phyloP scores from a whole-genome alignment of 1,140 invertebrate genomes.

The Panagrolaimus sp. region DNA sequence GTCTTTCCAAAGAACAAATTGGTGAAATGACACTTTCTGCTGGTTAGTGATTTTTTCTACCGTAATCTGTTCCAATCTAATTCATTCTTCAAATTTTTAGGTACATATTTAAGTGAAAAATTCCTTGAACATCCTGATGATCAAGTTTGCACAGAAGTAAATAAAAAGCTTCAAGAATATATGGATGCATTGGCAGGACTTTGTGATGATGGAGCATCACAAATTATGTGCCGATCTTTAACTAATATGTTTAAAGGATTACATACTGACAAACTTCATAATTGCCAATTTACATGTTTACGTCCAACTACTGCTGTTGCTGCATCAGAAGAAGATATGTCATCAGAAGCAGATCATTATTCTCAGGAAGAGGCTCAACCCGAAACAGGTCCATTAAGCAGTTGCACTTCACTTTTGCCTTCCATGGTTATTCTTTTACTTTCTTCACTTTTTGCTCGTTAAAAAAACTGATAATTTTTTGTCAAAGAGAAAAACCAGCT shows the following conservation, averaged over 20 bases:
- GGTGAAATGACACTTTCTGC: slow-evolving; percentile 58
- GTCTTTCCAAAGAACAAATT: slow-evolving; percentile 52
- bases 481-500: too few relatives aligned
- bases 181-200: slow-evolving; percentile 51
- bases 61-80: too few relatives aligned
- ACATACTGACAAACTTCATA: slow-evolving; percentile 50
- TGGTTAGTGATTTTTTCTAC: background rate
- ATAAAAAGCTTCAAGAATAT: slow-evolving; percentile 50
- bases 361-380: slow-evolving; percentile 5
- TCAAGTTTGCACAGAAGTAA: slow-evolving; percentile 51
- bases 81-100: too few relatives aligned
- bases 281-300: slow-evolving; percentile 48
- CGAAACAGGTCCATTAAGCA: too few relatives aligned
- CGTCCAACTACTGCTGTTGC: slow-evolving; percentile 16
- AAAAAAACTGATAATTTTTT: too few relatives aligned
- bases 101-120: slow-evolving; percentile 56
- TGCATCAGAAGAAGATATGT: slow-evolving; percentile 14
- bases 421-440: too few relatives aligned
- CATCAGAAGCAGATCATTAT: slow-evolving; percentile 8
- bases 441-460: too few relatives aligned
- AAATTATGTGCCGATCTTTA: slow-evolving; percentile 50
- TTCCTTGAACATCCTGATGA: slow-evolving; percentile 54
- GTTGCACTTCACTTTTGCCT: too few relatives aligned
- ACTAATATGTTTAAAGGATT: slow-evolving; percentile 50
- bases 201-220: slow-evolving; percentile 52